Evolutionary conservation across 2,113 vertebrate species (phyloP).

Genomic region (Delphinapterus leucas): DNA sequence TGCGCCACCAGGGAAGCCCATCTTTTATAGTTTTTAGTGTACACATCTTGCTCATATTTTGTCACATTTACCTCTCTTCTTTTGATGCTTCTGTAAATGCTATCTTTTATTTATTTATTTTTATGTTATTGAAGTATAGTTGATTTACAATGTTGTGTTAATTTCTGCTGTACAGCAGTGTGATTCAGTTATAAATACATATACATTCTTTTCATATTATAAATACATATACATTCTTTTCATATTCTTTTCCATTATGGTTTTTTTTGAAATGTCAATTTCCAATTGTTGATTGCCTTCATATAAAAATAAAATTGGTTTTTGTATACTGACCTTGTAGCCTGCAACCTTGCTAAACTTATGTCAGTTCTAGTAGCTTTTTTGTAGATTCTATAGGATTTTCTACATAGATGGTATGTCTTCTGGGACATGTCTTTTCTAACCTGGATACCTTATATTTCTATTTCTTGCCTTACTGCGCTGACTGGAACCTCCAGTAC

Average conservation of each 20-base stretch:
- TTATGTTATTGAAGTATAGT: neutral
- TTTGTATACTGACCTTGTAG: neutral
- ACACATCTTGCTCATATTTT: no score
- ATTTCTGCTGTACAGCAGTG: neutral
- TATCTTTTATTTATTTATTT: neutral
- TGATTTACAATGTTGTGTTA: neutral
- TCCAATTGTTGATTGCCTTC: neutral
- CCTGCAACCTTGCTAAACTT: neutral
- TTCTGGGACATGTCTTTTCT: neutral
- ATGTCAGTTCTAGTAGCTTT: neutral
- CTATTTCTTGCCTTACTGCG: neutral
- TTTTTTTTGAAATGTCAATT: neutral
- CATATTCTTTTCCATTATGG: neutral
- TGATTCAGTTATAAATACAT: neutral
- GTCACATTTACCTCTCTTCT: neutral
- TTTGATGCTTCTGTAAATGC: constrained; percentile 8
- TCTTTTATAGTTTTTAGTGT: no score
- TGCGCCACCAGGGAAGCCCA: no score
- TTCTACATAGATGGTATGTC: neutral
- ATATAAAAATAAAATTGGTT: neutral
- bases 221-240: neutral
- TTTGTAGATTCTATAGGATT: neutral
- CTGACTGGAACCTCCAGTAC: neutral
- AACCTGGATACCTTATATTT: neutral
- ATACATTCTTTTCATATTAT: neutral